Percentiles rank a stretch among this genome's conserved stretches.
Evolutionary conservation across 92 coral and sea anemone species (phyloP).

Genomic region (Paramuricea clavata): DNA sequence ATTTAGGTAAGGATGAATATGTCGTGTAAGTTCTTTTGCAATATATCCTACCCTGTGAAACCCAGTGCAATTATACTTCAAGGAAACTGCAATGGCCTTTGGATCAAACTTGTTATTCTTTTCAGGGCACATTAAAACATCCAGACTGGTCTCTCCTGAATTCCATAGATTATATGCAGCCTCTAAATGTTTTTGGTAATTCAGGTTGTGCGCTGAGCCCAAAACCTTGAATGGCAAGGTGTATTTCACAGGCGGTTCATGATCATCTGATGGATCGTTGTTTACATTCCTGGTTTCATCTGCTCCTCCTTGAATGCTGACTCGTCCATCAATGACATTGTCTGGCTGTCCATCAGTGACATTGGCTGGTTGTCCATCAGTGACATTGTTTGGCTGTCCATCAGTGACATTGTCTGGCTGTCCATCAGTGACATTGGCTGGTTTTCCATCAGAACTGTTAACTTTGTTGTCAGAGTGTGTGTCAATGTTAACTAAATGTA

Average conservation of each 20-base stretch:
- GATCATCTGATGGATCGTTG: not conserved
- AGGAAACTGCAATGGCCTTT: slow-evolving; percentile 22
- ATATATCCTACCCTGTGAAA: slow-evolving; percentile 35
- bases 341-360: slow-evolving; percentile 24
- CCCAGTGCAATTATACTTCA: slow-evolving; percentile 8
- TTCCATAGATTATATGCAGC: slow-evolving; percentile 15
- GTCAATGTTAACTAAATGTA: slow-evolving; percentile 4
- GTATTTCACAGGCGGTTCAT: slow-evolving; percentile 5
- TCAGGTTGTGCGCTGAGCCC: slow-evolving; percentile 31
- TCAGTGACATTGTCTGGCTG: no score
- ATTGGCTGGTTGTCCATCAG: not conserved
- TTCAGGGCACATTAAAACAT: slow-evolving; percentile 13
- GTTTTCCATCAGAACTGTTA: not conserved
- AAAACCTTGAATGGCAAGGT: slow-evolving; percentile 31
- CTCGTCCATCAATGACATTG: no score
- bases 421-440: not conserved
- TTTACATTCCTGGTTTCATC: slow-evolving; percentile 23
- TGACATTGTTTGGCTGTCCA: no score
- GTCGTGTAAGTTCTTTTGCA: slow-evolving; percentile 30
- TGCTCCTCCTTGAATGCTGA: slow-evolving; percentile 21
- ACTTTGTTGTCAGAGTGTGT: not conserved
- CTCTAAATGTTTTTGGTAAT: slow-evolving; percentile 29
- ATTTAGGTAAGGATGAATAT: slow-evolving; percentile 27
- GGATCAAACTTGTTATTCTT: slow-evolving; percentile 5
- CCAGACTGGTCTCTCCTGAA: slow-evolving; percentile 21